phyloP scores from a whole-genome alignment of 2,797 vertebrate genomes.

The Gambusia yucatana region DNA sequence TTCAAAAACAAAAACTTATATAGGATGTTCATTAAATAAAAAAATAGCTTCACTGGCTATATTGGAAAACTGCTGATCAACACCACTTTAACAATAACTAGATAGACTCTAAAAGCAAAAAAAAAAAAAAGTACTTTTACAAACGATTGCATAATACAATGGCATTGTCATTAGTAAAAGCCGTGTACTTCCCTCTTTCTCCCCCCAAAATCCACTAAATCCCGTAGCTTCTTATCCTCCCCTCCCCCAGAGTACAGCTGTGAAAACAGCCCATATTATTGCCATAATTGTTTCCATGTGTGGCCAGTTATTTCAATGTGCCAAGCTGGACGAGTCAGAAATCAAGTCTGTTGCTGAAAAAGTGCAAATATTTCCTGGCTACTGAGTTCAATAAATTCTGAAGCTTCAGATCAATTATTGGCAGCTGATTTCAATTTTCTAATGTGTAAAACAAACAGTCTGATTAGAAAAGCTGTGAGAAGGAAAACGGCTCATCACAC shows the following conservation, averaged over 20 bases:
- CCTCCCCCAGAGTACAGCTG: constrained; percentile 73
- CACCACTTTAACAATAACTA: not conserved
- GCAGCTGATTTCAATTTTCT: constrained; percentile 42
- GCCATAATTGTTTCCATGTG: constrained; percentile 80
- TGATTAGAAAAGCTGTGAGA: not conserved
- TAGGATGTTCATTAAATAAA: not conserved
- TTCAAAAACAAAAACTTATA: not conserved
- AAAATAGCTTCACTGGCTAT: not conserved
- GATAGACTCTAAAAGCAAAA: not conserved
- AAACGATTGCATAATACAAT: not conserved
- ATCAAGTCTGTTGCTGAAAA: constrained; percentile 46
- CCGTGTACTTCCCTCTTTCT: not conserved
- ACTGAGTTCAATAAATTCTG: constrained; percentile 59
- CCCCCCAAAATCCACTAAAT: constrained; percentile 41
- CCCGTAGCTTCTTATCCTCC: constrained; percentile 35
- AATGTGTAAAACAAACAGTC: not conserved
- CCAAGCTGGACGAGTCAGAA: constrained; percentile 67
- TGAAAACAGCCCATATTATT: constrained; percentile 77
- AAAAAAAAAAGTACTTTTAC: not conserved
- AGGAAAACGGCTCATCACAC: constrained; percentile 17
- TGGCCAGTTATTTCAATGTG: constrained; percentile 72
- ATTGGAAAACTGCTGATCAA: not conserved
- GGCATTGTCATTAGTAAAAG: not conserved
- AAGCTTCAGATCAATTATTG: constrained; percentile 44
- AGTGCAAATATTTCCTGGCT: constrained; percentile 65